phyloP scores from a whole-genome alignment of 92 coral and sea anemone species.

The Isaurus tuberculatus region DNA sequence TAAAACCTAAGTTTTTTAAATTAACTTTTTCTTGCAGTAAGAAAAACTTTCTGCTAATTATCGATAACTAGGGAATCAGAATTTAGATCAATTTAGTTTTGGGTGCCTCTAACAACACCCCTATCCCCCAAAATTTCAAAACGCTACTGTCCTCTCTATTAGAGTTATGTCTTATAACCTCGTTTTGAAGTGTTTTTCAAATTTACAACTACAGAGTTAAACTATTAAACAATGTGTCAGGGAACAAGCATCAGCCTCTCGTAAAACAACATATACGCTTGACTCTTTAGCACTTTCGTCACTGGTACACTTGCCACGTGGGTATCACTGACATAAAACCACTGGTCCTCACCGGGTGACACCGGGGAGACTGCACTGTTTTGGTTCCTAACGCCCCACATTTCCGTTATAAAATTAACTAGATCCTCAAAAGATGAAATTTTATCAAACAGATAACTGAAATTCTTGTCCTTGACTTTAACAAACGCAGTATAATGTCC shows the following conservation, averaged over 20 bases:
- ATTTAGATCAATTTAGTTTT: too few relatives aligned
- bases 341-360: conserved; percentile 74
- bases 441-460: conserved; percentile 55
- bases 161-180: too few relatives aligned
- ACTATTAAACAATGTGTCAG: neutral
- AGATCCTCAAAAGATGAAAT: conserved; percentile 70
- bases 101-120: too few relatives aligned
- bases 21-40: too few relatives aligned
- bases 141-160: too few relatives aligned
- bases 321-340: conserved; percentile 97
- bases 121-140: too few relatives aligned
- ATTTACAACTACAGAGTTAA: too few relatives aligned
- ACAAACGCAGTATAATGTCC: conserved; percentile 98
- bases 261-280: conserved; percentile 95
- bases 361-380: conserved; percentile 49
- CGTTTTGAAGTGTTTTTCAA: too few relatives aligned
- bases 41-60: too few relatives aligned
- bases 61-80: too few relatives aligned
- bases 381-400: conserved; percentile 68
- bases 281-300: conserved; percentile 83
- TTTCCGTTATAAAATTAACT: conserved; percentile 58
- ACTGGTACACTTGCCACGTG: conserved; percentile 79
- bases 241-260: conserved; percentile 70
- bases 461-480: conserved; percentile 62
- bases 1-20: too few relatives aligned